Conservation (phyloP, 2,888 invertebrate genomes). For the Lithophane ornitopus region DNA sequence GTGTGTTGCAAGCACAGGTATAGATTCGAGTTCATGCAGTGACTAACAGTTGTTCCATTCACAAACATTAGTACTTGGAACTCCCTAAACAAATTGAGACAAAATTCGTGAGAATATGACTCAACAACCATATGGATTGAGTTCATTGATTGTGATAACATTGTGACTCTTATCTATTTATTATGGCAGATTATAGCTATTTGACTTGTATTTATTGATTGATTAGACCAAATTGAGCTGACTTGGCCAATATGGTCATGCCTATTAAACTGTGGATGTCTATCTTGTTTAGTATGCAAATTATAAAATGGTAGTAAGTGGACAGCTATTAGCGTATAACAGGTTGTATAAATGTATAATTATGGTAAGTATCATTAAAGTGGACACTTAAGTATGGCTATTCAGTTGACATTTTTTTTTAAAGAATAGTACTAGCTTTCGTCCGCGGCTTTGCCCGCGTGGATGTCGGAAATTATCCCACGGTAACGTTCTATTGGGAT, state of each 20-base stretch:
- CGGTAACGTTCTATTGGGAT: background rate
- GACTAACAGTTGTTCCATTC: conserved; percentile 25
- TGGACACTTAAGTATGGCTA: background rate
- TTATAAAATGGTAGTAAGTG: background rate
- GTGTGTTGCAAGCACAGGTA: no score
- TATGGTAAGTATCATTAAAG: conserved; percentile 3
- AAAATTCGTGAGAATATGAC: conserved; percentile 24
- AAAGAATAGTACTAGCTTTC: no score
- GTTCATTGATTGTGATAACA: conserved; percentile 45
- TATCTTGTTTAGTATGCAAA: conserved; percentile 17
- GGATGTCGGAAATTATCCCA: background rate
- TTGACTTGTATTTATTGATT: conserved; percentile 47
- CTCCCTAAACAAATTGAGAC: conserved; percentile 41
- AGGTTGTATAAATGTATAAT: background rate
- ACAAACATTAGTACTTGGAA: background rate
- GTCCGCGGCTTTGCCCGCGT: no score
- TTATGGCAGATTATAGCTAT: conserved; percentile 52
- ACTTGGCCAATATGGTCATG: conserved; percentile 37
- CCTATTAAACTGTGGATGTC: conserved; percentile 42
- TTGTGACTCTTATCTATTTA: conserved; percentile 46
- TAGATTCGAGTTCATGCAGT: background rate
- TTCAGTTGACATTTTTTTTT: no score
- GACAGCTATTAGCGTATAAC: background rate
- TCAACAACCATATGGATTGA: conserved; percentile 35
- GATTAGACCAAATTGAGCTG: conserved; percentile 56